Conservation (phyloP, 1,140 invertebrate genomes). For the Drosophila varians region DNA sequence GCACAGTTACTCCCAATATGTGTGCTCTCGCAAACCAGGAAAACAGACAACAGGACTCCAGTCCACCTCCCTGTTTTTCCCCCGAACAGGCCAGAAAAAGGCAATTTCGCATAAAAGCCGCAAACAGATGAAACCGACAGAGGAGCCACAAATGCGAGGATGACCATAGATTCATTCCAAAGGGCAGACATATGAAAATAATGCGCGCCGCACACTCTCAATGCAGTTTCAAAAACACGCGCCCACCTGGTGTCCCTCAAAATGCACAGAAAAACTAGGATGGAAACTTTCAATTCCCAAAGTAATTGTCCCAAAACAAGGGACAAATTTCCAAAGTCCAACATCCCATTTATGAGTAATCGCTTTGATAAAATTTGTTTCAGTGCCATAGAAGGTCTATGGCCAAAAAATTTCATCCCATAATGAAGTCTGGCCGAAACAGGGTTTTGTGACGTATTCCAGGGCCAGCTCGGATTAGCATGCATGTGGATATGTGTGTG, state of each 20-base stretch:
- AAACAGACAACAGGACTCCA: constrained; percentile 35
- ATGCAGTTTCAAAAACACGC: constrained; percentile 42
- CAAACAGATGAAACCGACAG: constrained; percentile 70
- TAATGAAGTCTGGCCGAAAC: constrained; percentile 17
- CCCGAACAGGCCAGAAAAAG: constrained; percentile 44
- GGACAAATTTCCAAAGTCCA: no score
- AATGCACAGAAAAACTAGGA: constrained; percentile 2
- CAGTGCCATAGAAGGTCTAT: no score
- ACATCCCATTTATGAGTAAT: no score
- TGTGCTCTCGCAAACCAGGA: constrained; percentile 8
- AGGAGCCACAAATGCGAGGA: constrained; percentile 46
- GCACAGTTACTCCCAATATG: background rate
- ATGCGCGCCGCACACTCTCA: constrained; percentile 55
- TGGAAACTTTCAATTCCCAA: no score
- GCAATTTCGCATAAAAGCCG: constrained; percentile 75
- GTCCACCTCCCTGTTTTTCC: no score
- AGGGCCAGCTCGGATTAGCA: constrained; percentile 56
- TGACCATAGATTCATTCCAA: constrained; percentile 62
- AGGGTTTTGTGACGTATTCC: constrained; percentile 16
- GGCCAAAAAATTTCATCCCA: constrained; percentile 58
- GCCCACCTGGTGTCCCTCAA: background rate
- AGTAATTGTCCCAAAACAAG: no score
- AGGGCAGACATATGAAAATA: constrained; percentile 73
- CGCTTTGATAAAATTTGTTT: background rate
- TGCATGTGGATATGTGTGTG: constrained; percentile 68